Conservation (phyloP, 2,888 invertebrate species). For the Apotomis turbidana region DNA sequence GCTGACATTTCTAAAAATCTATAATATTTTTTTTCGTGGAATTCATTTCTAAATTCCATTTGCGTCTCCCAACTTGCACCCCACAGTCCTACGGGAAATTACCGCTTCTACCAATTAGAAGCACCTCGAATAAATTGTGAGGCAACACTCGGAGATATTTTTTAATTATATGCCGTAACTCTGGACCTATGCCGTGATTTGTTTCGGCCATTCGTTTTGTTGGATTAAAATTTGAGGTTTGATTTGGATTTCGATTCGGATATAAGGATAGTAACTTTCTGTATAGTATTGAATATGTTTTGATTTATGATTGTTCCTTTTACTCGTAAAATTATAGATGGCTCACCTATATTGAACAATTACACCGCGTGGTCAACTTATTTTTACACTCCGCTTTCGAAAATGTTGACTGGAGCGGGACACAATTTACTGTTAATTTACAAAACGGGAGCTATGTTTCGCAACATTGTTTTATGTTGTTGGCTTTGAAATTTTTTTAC, state of each 20-base stretch:
- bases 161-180: constrained; percentile 66
- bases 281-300: not conserved
- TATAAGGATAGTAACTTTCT: not conserved
- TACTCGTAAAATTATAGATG: too few relatives aligned
- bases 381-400: too few relatives aligned
- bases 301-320: not conserved
- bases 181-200: constrained; percentile 60
- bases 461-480: too few relatives aligned
- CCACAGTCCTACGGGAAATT: constrained; percentile 73
- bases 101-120: constrained; percentile 77
- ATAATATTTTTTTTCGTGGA: too few relatives aligned
- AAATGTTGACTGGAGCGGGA: too few relatives aligned
- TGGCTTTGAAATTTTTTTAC: too few relatives aligned
- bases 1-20: not conserved
- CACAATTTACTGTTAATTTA: too few relatives aligned
- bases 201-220: constrained; percentile 55
- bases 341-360: too few relatives aligned
- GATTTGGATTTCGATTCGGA: constrained; percentile 8
- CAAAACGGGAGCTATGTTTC: too few relatives aligned
- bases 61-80: constrained; percentile 48
- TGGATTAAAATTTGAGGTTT: constrained; percentile 42
- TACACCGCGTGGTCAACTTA: too few relatives aligned
- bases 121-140: constrained; percentile 68
- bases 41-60: constrained; percentile 2
- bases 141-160: constrained; percentile 69